A percentile compares a stretch with the other conserved stretches of the same genome.
Conservation (phyloP, 2,888 invertebrate genomes). For the Apamea anceps region DNA sequence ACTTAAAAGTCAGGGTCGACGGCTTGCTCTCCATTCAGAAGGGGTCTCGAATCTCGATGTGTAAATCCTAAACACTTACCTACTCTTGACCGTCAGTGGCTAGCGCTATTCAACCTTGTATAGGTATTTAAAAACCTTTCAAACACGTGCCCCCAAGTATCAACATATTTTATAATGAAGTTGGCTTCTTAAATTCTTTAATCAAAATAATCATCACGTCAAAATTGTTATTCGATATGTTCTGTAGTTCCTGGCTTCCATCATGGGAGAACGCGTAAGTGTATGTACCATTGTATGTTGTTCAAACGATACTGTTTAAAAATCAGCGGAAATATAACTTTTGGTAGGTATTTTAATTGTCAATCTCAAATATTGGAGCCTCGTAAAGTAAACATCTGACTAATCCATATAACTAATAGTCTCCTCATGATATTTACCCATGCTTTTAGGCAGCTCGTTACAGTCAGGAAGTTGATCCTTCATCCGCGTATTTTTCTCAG, state of each 20-base stretch:
- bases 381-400: conserved; percentile 7
- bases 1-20: conserved; percentile 17
- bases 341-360: background rate
- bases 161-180: background rate
- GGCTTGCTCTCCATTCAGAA: conserved; percentile 22
- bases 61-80: conserved; percentile 32
- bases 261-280: background rate
- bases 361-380: conserved; percentile 17
- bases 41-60: conserved; percentile 11
- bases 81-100: conserved; percentile 49
- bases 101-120: conserved; percentile 23
- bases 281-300: background rate
- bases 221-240: background rate
- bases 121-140: conserved; percentile 39
- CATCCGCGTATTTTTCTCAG: conserved; percentile 32
- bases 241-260: background rate
- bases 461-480: conserved; percentile 16
- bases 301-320: background rate
- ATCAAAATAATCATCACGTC: background rate
- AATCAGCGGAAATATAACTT: conserved; percentile 6
- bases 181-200: background rate
- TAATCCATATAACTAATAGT: background rate
- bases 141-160: background rate
- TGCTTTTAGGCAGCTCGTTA: conserved; percentile 8
- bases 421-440: conserved; percentile 10